Base-by-base conservation (phyloP, 2,888 invertebrate genomes). In the Caenorhabditis sulstoni region DNA sequence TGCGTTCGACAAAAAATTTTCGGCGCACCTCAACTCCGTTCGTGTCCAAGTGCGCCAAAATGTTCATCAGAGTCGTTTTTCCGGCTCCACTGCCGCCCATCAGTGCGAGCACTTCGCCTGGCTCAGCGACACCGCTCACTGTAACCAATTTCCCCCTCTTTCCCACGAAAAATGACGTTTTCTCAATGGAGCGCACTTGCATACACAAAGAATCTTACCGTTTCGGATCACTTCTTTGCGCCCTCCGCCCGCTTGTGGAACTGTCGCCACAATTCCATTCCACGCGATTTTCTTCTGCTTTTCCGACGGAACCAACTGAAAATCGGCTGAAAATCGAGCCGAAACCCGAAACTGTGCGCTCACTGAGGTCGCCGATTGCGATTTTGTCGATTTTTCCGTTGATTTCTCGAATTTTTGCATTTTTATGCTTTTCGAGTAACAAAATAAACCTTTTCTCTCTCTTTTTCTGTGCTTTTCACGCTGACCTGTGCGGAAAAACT, bases 21-120 rank as follows among this genome's bases (percentile, higher is more conserved):
- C 14, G 14, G 35, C 4, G 29, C 7, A 74, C 82, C 71, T 86
- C 80, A 29, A 88, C 82, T 18, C 83, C 83, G 22, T 76, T 78
- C 22, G 82, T 83, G 35, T 87, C 84, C 90, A 95, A 93, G 90
- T 94, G 93, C 14, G 95, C 95, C 76, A 96, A 91, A 20, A 95
- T 94, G 64, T 94, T 93, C 94, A 96, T 94, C 58, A 96, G 91
- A 0, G 96, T 95, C 77, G 95, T 95, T 92, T 96, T 96, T 0
- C 96, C 96, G 14, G 95, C 94, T 14, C 96, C 96, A 91, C 94
- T 94, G 23, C 83, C 82, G 23, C 87, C 87, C 86, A 87, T 87
- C 47, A 87, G 74, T 11, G 86, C 86, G 37, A 87, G 52, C 12
- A 86, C 80, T 58, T 87, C 86, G 5, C 85, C 82, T 0, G 87